phyloP scores from a whole-genome alignment of 2,113 vertebrate genomes.

The Ascaphus truei region DNA sequence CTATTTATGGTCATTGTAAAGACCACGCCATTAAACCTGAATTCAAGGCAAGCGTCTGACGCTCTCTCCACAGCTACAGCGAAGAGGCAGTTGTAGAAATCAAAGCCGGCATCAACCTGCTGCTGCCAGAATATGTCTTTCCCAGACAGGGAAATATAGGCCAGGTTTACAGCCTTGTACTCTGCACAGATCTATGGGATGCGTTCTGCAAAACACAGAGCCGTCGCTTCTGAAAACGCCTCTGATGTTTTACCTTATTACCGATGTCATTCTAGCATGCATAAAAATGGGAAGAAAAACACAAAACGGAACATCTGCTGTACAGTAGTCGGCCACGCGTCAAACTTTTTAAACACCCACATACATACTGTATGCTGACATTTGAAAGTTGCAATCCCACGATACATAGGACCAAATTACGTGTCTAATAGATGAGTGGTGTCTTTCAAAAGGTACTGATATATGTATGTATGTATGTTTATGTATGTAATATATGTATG shows the following conservation, averaged over 20 bases:
- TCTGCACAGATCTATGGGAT: background rate
- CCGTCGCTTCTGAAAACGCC: background rate
- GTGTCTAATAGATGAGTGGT: too few relatives aligned
- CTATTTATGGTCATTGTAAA: background rate
- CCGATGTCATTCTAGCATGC: background rate
- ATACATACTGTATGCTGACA: too few relatives aligned
- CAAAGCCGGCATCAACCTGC: conserved; percentile 8
- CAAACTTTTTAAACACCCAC: too few relatives aligned
- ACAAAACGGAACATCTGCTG: too few relatives aligned
- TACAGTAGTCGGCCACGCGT: too few relatives aligned
- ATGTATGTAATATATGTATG: too few relatives aligned
- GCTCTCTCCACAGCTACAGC: conserved; percentile 28
- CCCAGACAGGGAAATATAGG: conserved; percentile 12
- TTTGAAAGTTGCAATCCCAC: too few relatives aligned
- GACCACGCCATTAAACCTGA: background rate
- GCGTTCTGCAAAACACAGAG: too few relatives aligned
- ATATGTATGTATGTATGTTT: too few relatives aligned
- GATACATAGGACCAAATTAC: too few relatives aligned
- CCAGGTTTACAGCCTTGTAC: conserved; percentile 6
- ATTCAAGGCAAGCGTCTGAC: background rate
- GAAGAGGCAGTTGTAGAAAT: background rate
- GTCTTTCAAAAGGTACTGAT: too few relatives aligned
- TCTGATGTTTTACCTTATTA: background rate
- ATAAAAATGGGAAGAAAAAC: too few relatives aligned
- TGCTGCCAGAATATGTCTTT: conserved; percentile 38